Percentiles rank a stretch among this genome's conserved stretches.
phyloP scores from a whole-genome alignment of 2,888 invertebrate species.

The Drosophila eohydei region DNA sequence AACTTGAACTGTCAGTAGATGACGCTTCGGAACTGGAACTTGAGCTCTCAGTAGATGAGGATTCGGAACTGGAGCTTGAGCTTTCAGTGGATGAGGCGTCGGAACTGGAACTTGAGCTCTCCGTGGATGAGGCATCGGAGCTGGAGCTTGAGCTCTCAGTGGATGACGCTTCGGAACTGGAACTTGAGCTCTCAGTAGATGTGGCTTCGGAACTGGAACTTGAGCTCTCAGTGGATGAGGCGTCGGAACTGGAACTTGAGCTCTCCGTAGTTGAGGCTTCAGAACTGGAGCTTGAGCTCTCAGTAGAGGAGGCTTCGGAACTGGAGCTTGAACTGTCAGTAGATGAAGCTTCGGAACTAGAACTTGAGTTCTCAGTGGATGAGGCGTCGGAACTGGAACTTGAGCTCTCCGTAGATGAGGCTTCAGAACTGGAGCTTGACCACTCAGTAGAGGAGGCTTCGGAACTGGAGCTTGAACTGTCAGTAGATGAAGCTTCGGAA shows the following conservation, averaged over 20 bases:
- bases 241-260: not conserved
- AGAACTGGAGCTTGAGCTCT: conserved; percentile 2
- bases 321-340: conserved; percentile 14
- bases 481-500: not conserved
- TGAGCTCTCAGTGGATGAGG: not conserved
- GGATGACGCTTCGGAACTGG: not conserved
- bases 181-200: not conserved
- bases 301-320: conserved; percentile 1
- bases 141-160: not conserved
- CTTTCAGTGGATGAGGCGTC: conserved; percentile 8
- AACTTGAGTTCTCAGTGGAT: conserved; percentile 7
- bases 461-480: not conserved
- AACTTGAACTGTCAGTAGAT: not conserved
- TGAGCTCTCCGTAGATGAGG: not conserved
- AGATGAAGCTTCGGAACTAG: not conserved
- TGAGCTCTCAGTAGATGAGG: not conserved
- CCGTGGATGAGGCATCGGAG: not conserved
- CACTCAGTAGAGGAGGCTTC: not conserved
- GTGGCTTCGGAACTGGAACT: conserved; percentile 3
- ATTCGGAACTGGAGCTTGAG: not conserved
- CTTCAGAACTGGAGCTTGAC: no score
- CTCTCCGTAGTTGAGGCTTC: not conserved
- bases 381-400: not conserved
- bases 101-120: not conserved
- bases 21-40: not conserved